Conservation (phyloP, 1,140 invertebrate species). For the Coptotermes formosanus region DNA sequence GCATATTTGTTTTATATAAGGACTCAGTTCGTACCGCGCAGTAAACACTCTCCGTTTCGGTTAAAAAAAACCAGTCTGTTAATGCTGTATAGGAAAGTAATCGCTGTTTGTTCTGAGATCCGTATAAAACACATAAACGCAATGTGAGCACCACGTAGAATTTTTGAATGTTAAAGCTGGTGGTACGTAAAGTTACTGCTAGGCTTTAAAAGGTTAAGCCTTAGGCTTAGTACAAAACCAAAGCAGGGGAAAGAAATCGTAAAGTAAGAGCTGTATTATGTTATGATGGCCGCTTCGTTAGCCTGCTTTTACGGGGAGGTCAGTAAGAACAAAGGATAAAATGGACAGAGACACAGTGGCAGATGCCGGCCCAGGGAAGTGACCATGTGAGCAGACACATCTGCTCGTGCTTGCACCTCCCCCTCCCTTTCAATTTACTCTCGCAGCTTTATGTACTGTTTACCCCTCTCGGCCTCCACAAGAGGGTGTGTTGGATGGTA, state of each 20-base stretch:
- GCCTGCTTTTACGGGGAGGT: neutral
- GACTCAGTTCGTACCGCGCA: too few species aligned
- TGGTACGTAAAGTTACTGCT: too few species aligned
- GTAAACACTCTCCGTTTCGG: too few species aligned
- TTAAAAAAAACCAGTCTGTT: too few species aligned
- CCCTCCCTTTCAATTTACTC: neutral
- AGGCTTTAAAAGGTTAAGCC: too few species aligned
- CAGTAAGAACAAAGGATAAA: neutral
- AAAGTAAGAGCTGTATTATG: neutral
- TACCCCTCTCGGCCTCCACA: neutral
- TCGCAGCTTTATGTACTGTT: slow-evolving; percentile 13
- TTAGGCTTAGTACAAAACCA: neutral
- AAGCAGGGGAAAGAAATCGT: neutral
- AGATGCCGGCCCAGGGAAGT: neutral
- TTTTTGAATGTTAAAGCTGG: too few species aligned
- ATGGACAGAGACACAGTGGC: neutral
- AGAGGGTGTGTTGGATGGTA: slow-evolving; percentile 10
- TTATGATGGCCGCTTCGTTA: neutral
- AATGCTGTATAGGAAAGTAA: too few species aligned
- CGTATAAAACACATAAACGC: too few species aligned
- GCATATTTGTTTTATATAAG: too few species aligned
- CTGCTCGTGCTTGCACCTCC: neutral
- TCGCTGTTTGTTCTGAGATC: too few species aligned
- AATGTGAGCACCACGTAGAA: too few species aligned
- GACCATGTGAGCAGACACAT: neutral